phyloP scores from a whole-genome alignment of 2,888 invertebrate genomes.

The Nomada fucata region DNA sequence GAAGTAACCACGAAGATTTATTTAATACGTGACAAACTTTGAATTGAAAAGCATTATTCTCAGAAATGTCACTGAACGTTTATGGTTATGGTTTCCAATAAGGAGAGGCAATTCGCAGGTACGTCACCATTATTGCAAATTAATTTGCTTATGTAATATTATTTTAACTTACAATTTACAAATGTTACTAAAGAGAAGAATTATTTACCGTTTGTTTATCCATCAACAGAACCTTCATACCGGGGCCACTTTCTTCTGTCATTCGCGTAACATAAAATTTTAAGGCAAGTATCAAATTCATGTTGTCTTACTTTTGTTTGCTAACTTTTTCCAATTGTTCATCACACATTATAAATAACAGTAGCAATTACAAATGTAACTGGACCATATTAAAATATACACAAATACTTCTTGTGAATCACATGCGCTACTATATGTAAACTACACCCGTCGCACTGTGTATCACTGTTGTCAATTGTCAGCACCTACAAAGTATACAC shows the following conservation, averaged over 20 bases:
- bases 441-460: background rate
- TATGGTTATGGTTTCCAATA: too few relatives aligned
- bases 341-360: constrained; percentile 15
- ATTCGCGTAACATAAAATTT: constrained; percentile 98
- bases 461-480: background rate
- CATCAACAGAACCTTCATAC: constrained; percentile 99
- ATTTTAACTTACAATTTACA: background rate
- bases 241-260: constrained; percentile 98
- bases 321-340: background rate
- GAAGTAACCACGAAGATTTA: too few relatives aligned
- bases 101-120: too few relatives aligned
- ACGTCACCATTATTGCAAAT: background rate
- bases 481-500: too few relatives aligned
- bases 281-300: constrained; percentile 97
- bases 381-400: background rate
- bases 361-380: constrained; percentile 5
- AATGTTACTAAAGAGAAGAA: background rate
- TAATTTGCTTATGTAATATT: too few relatives aligned
- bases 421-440: constrained; percentile 9
- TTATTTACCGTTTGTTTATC: constrained; percentile 96
- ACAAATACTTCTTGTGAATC: background rate
- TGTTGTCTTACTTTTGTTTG: constrained; percentile 83
- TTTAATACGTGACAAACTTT: too few relatives aligned
- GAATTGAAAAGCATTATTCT: too few relatives aligned
- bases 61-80: too few relatives aligned